Base-by-base conservation (phyloP, 2,797 vertebrate species). In the Ctenopoma multispine region DNA sequence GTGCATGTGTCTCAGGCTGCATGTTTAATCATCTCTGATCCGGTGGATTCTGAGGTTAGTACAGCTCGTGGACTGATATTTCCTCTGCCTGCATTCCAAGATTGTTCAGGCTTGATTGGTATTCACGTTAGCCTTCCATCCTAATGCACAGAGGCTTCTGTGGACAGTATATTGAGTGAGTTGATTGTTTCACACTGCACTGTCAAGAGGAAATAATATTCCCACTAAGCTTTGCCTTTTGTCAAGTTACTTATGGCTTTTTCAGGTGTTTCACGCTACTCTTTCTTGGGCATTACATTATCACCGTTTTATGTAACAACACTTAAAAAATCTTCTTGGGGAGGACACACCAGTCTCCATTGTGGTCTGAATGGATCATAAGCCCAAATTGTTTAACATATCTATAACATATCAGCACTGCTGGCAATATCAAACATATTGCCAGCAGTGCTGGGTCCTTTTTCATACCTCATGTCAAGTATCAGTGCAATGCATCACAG, bases 391-490 rank as follows among this genome's bases (percentile, higher is more conserved):
- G n/a, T n/a, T n/a, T n/a, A n/a, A n/a, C n/a, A n/a, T n/a, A n/a
- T n/a, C n/a, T n/a, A n/a, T n/a, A n/a, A n/a, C n/a, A n/a, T n/a
- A n/a, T n/a, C n/a, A n/a, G n/a, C n/a, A n/a, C n/a, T n/a, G n/a
- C n/a, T n/a, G n/a, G n/a, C n/a, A n/a, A n/a, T n/a, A n/a, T n/a
- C n/a, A n/a, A n/a, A n/a, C n/a, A n/a, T 79, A 74, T 79, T 70
- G 69, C 75, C 77, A 77, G 66, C 54, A 63, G 76, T 57, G 61
- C 65, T 21, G 56, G 53, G 63, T 70, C 55, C 75, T 7, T 87
- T 79, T 90, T 90, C 75, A 72, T 73, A 78, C 77, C 77, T 67
- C 53, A 8, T 66, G 68, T 86, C 77, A 72, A 24, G 75, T 54
- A 68, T 55, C 44, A 75, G 63, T 72, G 76, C 55, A 46, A 86